These are phyloP conservation scores for Trichomycterus rosablanca DNA, from an alignment of 2,113 vertebrate genomes.

Conservation along the genomic window DNA sequence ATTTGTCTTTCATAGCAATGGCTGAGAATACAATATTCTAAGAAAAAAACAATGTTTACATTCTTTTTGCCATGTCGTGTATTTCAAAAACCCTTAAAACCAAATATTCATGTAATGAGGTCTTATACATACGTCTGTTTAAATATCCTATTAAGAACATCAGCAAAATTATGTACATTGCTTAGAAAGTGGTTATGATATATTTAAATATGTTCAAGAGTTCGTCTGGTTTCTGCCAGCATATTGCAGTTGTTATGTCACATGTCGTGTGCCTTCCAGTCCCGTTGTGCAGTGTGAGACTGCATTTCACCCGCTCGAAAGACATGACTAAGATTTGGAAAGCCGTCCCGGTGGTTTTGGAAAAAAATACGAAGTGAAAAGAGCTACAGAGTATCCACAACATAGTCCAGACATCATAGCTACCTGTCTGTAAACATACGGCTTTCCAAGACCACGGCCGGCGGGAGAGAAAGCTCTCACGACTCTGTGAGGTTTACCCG, in stretches of 20 bases:
- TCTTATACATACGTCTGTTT: no score
- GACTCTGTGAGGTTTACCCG: slow-evolving; percentile 44
- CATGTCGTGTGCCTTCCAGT: not conserved
- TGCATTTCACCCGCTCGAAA: slow-evolving; percentile 36
- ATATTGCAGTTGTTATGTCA: not conserved
- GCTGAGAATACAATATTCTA: no score
- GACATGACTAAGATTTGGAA: slow-evolving; percentile 45
- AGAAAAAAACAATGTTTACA: no score
- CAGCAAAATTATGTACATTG: no score
- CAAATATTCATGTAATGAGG: no score
- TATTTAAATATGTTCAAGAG: no score
- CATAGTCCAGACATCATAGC: slow-evolving; percentile 41
- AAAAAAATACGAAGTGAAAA: slow-evolving; percentile 9
- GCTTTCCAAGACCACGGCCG: slow-evolving; percentile 18
- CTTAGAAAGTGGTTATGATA: no score
- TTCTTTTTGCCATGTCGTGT: no score
- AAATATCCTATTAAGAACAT: no score
- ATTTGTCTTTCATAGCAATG: no score
- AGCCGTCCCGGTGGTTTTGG: slow-evolving; percentile 22
- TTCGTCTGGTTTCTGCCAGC: no score
- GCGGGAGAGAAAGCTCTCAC: slow-evolving; percentile 37
- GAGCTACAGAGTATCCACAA: slow-evolving; percentile 30
- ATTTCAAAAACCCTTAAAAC: no score
- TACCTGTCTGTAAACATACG: slow-evolving; percentile 42
- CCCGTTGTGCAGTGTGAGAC: slow-evolving; percentile 15